Base-by-base conservation (phyloP, 1,140 invertebrate genomes). In the Acromyrmex charruanus region DNA sequence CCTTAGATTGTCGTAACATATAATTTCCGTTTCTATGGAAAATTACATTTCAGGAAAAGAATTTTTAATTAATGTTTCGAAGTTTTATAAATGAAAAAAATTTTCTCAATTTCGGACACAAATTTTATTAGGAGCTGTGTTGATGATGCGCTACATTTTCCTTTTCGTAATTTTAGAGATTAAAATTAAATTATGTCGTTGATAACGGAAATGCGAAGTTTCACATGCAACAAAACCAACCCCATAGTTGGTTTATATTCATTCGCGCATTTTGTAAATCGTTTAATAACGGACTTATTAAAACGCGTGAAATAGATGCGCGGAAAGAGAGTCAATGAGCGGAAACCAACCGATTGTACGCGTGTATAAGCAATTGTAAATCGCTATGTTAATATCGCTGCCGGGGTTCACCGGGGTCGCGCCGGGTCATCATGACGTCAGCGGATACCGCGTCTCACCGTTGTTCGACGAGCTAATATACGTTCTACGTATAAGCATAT, bases 401-500 rank as follows among this genome's bases (percentile, higher is more conserved):
- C 55, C 88, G 86, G 87, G 92, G 93, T 93, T 94, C 92, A 93
- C 72, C 88, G 91, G 92, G 94, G 94, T 94, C 94, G 93, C 87
- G 77, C 7, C 89, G 82, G 93, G 93, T 90, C 92, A 89, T 75
- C 68, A 75, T 94, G 94, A 94, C 94, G 94, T 93, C 92, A 95
- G 89, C 94, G 94, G 94, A 95, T 94, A 91, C 92, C 92, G 88
- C 92, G 94, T 94, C 92, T 93, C 93, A 87, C 49, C 44, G 77
- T 69, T 69, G 63, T 53, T n/a, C 49, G 49, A n/a, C n/a, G 14
- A 55, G 31, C 28, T 55, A 21, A 49, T 31, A 49, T 21, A 53
- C 4, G 16, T 9, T 79, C 10, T 53, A 16, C 5, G 16, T 49
- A 51, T 16, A 14, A 51, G n/a, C 35, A 59, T n/a, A 77, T 35